phyloP scores from a whole-genome alignment of 2,888 invertebrate species.

The Endomychus coccineus region DNA sequence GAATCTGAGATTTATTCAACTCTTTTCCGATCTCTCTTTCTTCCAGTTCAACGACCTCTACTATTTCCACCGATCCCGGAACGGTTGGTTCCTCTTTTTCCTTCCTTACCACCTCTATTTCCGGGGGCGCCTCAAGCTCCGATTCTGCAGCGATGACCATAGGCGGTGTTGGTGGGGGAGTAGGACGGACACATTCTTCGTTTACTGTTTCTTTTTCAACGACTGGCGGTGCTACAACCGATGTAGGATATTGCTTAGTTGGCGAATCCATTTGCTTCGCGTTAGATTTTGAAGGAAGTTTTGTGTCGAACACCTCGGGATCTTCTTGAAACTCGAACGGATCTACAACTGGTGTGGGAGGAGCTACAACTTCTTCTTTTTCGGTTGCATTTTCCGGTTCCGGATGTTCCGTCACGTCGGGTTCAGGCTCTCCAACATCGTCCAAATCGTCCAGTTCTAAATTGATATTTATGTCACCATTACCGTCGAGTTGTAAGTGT shows the following conservation, averaged over 20 bases:
- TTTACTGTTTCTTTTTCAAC: no score
- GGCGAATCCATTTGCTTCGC: background rate
- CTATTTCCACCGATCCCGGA: conserved; percentile 39
- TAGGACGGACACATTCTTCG: no score
- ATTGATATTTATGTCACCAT: conserved; percentile 41
- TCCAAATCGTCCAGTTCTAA: conserved; percentile 39
- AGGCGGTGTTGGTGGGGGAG: no score
- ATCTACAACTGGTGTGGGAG: conserved; percentile 29
- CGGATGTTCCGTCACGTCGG: conserved; percentile 3
- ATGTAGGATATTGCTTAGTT: background rate
- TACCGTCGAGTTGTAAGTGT: conserved; percentile 38
- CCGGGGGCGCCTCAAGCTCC: background rate
- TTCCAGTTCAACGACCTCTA: conserved; percentile 43
- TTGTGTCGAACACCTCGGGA: conserved; percentile 33
- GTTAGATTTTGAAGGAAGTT: conserved; percentile 11
- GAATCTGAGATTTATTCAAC: conserved; percentile 37
- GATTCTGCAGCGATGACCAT: no score
- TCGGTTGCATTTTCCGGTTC: conserved; percentile 4
- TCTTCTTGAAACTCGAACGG: conserved; percentile 44
- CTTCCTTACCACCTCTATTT: conserved; percentile 12
- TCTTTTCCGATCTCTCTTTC: conserved; percentile 38
- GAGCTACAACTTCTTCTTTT: conserved; percentile 7
- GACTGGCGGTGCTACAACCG: no score
- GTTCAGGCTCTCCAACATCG: conserved; percentile 27
- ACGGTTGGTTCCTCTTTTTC: conserved; percentile 28